Evolutionary conservation across 2,888 invertebrate genomes (phyloP).

Genomic region (Mythimna pallens): DNA sequence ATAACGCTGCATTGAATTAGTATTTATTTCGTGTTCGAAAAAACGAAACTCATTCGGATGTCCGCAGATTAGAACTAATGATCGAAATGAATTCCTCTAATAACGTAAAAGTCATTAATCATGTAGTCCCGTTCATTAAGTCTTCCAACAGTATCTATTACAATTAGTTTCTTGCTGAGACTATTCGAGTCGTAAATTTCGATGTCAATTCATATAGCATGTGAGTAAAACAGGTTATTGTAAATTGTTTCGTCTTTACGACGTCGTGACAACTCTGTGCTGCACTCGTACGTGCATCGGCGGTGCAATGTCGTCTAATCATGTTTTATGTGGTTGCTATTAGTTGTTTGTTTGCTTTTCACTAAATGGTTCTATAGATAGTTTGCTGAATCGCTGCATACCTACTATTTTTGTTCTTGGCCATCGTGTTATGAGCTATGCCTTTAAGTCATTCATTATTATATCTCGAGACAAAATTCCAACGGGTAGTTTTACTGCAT

Average conservation of each 20-base stretch:
- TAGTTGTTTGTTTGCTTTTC: conserved; percentile 37
- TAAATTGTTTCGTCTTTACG: conserved; percentile 51
- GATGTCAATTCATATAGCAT: conserved; percentile 41
- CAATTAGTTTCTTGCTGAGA: conserved; percentile 37
- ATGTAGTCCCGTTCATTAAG: conserved; percentile 35
- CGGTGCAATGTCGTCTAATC: conserved; percentile 45
- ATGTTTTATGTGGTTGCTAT: conserved; percentile 38
- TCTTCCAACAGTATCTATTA: conserved; percentile 30
- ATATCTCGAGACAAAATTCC: neutral
- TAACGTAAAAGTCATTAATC: conserved; percentile 39
- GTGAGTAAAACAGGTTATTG: conserved; percentile 46
- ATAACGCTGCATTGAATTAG: neutral
- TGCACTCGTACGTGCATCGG: conserved; percentile 5
- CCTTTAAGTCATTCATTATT: neutral
- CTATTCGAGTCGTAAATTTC: conserved; percentile 32
- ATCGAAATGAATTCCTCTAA: conserved; percentile 40
- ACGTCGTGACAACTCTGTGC: conserved; percentile 31
- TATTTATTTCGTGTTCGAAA: neutral
- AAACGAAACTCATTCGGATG: conserved; percentile 45
- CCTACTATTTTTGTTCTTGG: conserved; percentile 7
- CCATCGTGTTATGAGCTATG: neutral
- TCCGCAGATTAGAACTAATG: conserved; percentile 47
- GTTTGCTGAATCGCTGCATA: conserved; percentile 9
- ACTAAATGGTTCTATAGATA: conserved; percentile 4
- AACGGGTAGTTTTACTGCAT: too few relatives aligned